Evolutionary conservation across 2,888 invertebrate genomes (phyloP), one percentile per base, ranked within the genome.

Genomic region (Zaprionus bogoriensis): DNA sequence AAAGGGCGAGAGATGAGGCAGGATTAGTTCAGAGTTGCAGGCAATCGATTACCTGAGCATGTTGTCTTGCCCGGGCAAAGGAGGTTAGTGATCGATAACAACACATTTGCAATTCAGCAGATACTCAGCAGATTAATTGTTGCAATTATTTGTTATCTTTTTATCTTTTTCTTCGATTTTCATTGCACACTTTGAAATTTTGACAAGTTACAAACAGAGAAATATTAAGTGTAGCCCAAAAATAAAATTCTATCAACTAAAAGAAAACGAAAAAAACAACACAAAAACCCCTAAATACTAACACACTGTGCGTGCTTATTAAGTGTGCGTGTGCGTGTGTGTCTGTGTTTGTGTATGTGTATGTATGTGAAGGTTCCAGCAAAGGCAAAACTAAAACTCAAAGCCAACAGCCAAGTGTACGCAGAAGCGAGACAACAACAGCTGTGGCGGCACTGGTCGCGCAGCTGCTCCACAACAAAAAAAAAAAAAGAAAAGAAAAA

Each of bases 341-440:
- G 45, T 45, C 20, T 32, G 12, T 14, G 12, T 39, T 10, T 22
- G 23, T 23, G 20, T 7, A 9, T 27, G 38, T 41, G 28, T 46
- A 28, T 45, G 39, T 17, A 39, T 19, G 45, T 42, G 55, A 55
- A 55, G 39, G 36, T 54, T 52, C 36, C 28, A 27, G 45, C 28
- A 27, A 28, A 45, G 28, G 45, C 27, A 27, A 45, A 30, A 30
- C 46, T 32, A 48, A 51, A 48, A 58, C 53, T 59, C 38, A 60
- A 61, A 60, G 28, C 50, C 53, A 64, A 72, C 23, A 72, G 25
- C 23, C 23, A 52, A 59, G 64, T 71, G 50, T 64, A 76, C 74
- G 83, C 67, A 72, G 64, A 69, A 79, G 77, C 67, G 80, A 80
- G 79, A 80, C 79, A 79, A 58, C 71, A 67, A 74, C 80, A 82